A percentile compares a stretch with the other conserved stretches of the same genome.
Conservation (phyloP, 2,888 invertebrate species). For the Ormia ochracea region DNA sequence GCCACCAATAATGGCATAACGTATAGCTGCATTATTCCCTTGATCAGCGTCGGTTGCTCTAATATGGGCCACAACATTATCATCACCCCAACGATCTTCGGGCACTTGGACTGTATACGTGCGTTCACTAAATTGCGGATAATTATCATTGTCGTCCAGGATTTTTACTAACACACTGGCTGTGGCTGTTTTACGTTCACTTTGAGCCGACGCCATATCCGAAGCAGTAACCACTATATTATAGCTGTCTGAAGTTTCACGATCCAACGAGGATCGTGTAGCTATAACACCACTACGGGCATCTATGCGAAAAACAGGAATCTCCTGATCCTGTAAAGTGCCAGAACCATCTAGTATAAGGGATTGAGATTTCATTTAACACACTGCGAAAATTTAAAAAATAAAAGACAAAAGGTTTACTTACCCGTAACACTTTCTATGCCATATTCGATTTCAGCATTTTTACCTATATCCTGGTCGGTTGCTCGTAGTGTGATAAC, state of each 20-base stretch:
- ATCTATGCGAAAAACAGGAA: slow-evolving; percentile 90
- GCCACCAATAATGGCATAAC: slow-evolving; percentile 96
- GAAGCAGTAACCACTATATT: slow-evolving; percentile 89
- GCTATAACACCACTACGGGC: slow-evolving; percentile 90
- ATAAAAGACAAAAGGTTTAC: slow-evolving; percentile 34
- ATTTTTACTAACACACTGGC: slow-evolving; percentile 90
- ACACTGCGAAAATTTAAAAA: neutral
- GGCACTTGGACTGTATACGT: slow-evolving; percentile 91
- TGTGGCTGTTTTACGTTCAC: slow-evolving; percentile 87
- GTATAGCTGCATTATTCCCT: slow-evolving; percentile 93
- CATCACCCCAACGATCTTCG: slow-evolving; percentile 91
- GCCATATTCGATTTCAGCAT: slow-evolving; percentile 90
- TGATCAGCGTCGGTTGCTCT: slow-evolving; percentile 94
- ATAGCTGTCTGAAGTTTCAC: slow-evolving; percentile 92
- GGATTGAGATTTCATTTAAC: neutral
- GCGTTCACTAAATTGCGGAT: slow-evolving; percentile 93
- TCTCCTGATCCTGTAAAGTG: slow-evolving; percentile 81
- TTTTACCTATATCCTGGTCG: slow-evolving; percentile 93
- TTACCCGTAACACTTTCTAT: slow-evolving; percentile 83
- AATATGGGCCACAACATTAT: slow-evolving; percentile 88
- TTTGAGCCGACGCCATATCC: slow-evolving; percentile 88
- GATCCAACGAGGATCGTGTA: slow-evolving; percentile 87
- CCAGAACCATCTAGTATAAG: slow-evolving; percentile 77
- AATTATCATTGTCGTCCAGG: slow-evolving; percentile 94
- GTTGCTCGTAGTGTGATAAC: slow-evolving; percentile 93